phyloP scores from a whole-genome alignment of 1,140 invertebrate genomes.

The Microplitis demolitor region DNA sequence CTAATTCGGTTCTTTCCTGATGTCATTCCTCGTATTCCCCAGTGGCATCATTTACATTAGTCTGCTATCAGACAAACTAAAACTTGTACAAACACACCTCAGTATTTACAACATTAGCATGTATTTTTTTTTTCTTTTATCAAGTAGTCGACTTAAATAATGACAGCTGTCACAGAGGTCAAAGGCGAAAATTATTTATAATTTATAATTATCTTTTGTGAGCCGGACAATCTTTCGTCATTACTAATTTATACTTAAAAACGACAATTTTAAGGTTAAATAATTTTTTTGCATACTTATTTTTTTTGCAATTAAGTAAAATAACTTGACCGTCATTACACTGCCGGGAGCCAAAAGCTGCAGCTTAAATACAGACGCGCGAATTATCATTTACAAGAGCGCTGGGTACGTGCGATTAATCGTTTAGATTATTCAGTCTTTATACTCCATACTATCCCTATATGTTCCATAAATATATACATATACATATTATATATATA shows the following conservation, averaged over 20 bases:
- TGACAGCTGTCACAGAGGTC: slow-evolving; percentile 2
- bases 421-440: slow-evolving; percentile 34
- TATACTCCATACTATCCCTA: background rate
- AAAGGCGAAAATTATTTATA: background rate
- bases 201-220: no score
- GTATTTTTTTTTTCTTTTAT: slow-evolving; percentile 3
- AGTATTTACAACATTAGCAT: background rate
- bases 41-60: background rate
- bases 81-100: background rate
- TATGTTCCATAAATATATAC: background rate
- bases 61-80: background rate
- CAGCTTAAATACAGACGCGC: slow-evolving; percentile 18
- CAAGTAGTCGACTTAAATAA: slow-evolving; percentile 8
- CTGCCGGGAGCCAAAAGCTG: slow-evolving; percentile 4
- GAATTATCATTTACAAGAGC: slow-evolving; percentile 34
- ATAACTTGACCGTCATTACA: slow-evolving; percentile 9
- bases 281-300: background rate
- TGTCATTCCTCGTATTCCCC: background rate
- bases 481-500: background rate
- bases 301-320: background rate
- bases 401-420: slow-evolving; percentile 32
- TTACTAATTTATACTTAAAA: no score
- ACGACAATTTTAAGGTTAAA: background rate
- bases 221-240: no score
- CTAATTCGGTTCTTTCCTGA: slow-evolving; percentile 6